Evolutionary conservation across 2,888 invertebrate species (phyloP), one percentile per base, ranked within the genome.

Genomic region (Yponomeuta sedellus): DNA sequence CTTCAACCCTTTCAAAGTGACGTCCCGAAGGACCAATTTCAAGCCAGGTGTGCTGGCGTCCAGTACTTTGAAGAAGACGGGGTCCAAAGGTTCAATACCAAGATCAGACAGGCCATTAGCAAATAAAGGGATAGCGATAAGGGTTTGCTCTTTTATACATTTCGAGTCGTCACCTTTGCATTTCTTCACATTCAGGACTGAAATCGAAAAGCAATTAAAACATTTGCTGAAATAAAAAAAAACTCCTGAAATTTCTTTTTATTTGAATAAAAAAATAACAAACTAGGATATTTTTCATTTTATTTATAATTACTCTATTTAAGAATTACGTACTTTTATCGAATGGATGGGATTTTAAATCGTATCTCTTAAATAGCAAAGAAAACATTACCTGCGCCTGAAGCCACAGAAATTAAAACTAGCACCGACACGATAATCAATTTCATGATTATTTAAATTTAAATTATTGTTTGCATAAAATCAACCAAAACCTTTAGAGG

Each of bases 101-200:
- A 77, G 66, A 0, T 74, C 72, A 1, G 73, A 69, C 0, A 75
- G 44, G 3, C 83, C 82, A 0, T 64, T 25, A 0, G 67, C 58
- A 0, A 83, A 0, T 44, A 66, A 2, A 2, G 73, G 71, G 4
- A 79, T 0, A 0, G 74, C 77, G 4, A 66, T 71, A 10, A 71
- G 67, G 0, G 76, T 64, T 11, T 77, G 77, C 4, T 68, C 20
- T 8, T 71, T 63, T 0, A 77, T 25, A 64, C 83, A 81, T 4
- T 67, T 69, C 0, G 66, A 67, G 66, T 80, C 80, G 3, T 39
- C 25, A 19, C 52, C 52, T 22, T 64, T 64, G 34, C 64, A 67
- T 39, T 64, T 64, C 1, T 19, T 67, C 44, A 64, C 61, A 28
- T 52, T 52, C 16, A 52, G 44, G 16, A 52, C 44, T 52, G 16